Evolutionary conservation across 2,888 invertebrate genomes (phyloP), one percentile per base, ranked within the genome.

Genomic region (Nomada fabriciana): DNA sequence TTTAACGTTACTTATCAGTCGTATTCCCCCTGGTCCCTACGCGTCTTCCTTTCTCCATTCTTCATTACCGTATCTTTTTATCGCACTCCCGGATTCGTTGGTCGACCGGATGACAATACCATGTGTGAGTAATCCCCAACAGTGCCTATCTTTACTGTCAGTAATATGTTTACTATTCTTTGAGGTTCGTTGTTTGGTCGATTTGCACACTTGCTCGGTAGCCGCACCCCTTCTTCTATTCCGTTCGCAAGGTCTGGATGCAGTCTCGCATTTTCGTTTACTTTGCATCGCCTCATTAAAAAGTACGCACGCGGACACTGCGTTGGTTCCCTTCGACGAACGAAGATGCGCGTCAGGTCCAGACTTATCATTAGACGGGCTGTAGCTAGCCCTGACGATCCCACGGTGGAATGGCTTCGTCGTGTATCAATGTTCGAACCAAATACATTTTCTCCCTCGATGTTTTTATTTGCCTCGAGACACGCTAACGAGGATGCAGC

Each of bases 11-110:
- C 13, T 76, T 75, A 42, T 71, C 73, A 70, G 72, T 69, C 29
- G 60, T 53, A 20, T 60, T 70, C 52, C 53, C 53, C 60, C 77
- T 47, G 59, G 60, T 59, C 74, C 64, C 43, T 7, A 25, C 67
- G 69, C 69, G 82, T 61, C 65, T 53, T 86, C 79, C 83, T 84
- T 74, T 79, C 87, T 86, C 78, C 75, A 80, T 89, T 84, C 82
- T 86, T 90, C 82, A 88, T 90, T 81, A 89, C 90, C 87, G 89
- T 89, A 88, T 91, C 87, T 90, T 88, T 92, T 92, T 91, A 93
- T 92, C 92, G 93, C 93, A 93, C 92, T 91, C 91, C 91, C 91
- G 94, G 93, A 93, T 93, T 93, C 92, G 92, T 94, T 93, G 93
- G 92, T 93, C 93, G 89, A 90, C 93, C 93, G 93, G 93, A 94